phyloP scores from a whole-genome alignment of 2,888 invertebrate genomes.

The Diabrotica balteata region DNA sequence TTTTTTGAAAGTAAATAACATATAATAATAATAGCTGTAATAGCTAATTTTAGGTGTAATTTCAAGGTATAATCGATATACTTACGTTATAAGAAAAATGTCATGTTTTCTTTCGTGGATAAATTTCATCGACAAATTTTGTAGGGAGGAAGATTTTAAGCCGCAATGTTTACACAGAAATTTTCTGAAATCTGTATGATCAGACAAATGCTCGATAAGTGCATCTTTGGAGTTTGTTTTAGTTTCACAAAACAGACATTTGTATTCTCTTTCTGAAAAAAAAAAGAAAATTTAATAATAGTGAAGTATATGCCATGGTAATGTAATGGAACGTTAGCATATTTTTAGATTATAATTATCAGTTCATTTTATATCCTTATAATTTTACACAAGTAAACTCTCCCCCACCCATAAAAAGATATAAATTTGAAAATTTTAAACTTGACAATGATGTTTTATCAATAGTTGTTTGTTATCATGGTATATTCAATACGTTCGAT shows the following conservation, averaged over 20 bases:
- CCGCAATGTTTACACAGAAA: slow-evolving; percentile 22
- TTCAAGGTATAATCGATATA: too few relatives aligned
- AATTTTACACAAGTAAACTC: neutral
- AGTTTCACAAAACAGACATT: slow-evolving; percentile 14
- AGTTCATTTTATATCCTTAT: neutral
- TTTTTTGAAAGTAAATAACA: too few relatives aligned
- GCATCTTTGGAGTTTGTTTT: slow-evolving; percentile 5
- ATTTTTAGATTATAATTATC: neutral
- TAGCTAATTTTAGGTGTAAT: too few relatives aligned
- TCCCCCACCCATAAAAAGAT: too few relatives aligned
- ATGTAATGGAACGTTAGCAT: neutral
- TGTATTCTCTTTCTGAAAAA: slow-evolving; percentile 16
- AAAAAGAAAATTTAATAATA: neutral
- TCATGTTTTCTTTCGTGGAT: slow-evolving; percentile 21
- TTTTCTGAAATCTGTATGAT: slow-evolving; percentile 11
- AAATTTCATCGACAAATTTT: slow-evolving; percentile 3
- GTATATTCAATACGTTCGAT: too few relatives aligned
- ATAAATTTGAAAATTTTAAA: too few relatives aligned
- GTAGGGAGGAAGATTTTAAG: slow-evolving; percentile 15
- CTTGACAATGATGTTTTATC: too few relatives aligned
- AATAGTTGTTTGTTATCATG: too few relatives aligned
- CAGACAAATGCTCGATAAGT: slow-evolving; percentile 9
- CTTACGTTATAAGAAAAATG: too few relatives aligned
- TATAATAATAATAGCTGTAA: too few relatives aligned
- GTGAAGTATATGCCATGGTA: neutral